phyloP scores from a whole-genome alignment of 2,113 vertebrate genomes.

The Trinectes maculatus region DNA sequence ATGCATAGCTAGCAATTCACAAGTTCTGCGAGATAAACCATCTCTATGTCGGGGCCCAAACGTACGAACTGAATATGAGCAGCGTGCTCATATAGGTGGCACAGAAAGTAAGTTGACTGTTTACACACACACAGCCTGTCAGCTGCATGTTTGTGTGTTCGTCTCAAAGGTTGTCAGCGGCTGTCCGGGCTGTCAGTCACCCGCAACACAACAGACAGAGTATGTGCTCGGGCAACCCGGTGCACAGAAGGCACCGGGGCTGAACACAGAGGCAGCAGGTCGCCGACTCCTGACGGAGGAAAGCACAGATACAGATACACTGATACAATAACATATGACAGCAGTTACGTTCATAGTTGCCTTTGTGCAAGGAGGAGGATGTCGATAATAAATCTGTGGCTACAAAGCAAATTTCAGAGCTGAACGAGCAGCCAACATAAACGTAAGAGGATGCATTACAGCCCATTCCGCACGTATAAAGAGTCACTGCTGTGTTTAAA shows the following conservation, averaged over 20 bases:
- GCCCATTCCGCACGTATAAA: constrained; percentile 1
- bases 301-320: constrained; percentile 24
- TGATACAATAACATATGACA: no score
- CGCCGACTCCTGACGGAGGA: constrained; percentile 23
- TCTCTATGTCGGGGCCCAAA: no score
- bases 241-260: constrained; percentile 25
- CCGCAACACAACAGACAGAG: constrained; percentile 26
- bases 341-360: neutral
- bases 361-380: neutral
- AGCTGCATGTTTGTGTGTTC: constrained; percentile 33
- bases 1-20: constrained; percentile 1
- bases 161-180: constrained; percentile 63
- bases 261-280: constrained; percentile 25
- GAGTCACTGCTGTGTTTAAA: constrained; percentile 29
- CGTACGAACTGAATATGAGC: no score
- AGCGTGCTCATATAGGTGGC: constrained; percentile 16
- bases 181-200: constrained; percentile 67
- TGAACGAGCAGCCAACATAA: constrained; percentile 9
- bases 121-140: constrained; percentile 34
- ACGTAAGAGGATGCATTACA: neutral
- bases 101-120: constrained; percentile 13
- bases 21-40: neutral
- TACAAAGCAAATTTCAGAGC: constrained; percentile 7
- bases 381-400: neutral
- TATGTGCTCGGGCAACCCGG: constrained; percentile 43